Conservation (phyloP, 2,797 vertebrate genomes). For the Margarornis squamiger region DNA sequence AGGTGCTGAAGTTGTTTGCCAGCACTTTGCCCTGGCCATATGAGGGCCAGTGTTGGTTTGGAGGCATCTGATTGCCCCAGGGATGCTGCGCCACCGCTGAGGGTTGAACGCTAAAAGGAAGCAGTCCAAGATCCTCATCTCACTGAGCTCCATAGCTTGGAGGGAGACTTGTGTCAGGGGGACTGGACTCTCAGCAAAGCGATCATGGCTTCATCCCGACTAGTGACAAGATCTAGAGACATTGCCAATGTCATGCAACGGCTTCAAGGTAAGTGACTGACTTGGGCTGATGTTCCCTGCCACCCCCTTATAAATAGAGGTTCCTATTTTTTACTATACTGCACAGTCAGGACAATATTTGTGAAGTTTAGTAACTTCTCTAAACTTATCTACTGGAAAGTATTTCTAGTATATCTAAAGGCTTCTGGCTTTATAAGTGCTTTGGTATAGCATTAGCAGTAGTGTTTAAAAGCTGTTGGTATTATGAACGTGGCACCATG, state of each 20-base stretch:
- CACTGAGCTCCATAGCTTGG: not conserved
- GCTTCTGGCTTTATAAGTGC: not conserved
- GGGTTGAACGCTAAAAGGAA: constrained; percentile 56
- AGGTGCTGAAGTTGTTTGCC: constrained; percentile 55
- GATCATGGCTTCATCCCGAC: constrained; percentile 87
- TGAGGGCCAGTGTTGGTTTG: constrained; percentile 10
- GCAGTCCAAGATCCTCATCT: not conserved
- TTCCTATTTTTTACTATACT: not conserved
- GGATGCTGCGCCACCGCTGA: constrained; percentile 53
- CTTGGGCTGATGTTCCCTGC: accelerated
- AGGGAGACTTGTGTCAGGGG: constrained; percentile 13
- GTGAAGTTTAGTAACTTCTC: not conserved
- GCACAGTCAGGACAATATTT: not conserved
- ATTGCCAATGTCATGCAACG: constrained; percentile 95
- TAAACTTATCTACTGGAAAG: not conserved
- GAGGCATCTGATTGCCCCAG: constrained; percentile 47
- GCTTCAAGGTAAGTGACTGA: constrained; percentile 87
- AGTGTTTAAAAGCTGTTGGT: not conserved
- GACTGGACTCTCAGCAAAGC: constrained; percentile 51
- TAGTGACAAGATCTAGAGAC: constrained; percentile 80
- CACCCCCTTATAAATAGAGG: not conserved
- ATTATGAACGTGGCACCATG: not conserved
- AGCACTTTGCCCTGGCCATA: not conserved
- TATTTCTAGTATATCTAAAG: not conserved
- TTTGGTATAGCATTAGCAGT: not conserved